A percentile compares a stretch with the other conserved stretches of the same genome.
phyloP scores from a whole-genome alignment of 2,113 vertebrate genomes.

The Heteronetta atricapilla region DNA sequence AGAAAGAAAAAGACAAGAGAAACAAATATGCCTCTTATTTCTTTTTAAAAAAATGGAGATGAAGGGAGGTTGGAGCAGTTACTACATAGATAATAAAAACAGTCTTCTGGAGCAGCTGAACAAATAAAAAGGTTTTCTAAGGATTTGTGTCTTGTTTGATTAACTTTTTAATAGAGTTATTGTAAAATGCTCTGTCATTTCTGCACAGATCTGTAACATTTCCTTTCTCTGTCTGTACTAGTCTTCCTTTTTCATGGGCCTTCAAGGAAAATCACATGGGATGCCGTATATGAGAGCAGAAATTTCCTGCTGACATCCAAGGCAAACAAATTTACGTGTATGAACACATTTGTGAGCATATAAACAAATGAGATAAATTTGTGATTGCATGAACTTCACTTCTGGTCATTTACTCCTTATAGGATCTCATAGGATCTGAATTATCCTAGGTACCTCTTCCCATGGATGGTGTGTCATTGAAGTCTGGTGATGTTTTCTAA shows the following conservation, averaged over 20 bases:
- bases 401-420: too few species aligned
- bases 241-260: neutral
- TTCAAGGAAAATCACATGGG: neutral
- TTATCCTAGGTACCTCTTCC: neutral
- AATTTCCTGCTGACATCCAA: neutral
- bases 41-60: neutral
- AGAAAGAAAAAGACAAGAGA: neutral
- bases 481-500: neutral
- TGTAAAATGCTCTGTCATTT: neutral
- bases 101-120: neutral
- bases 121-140: neutral
- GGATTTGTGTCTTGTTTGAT: neutral
- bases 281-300: neutral
- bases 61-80: neutral
- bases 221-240: neutral
- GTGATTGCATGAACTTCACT: neutral
- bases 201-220: neutral
- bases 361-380: neutral
- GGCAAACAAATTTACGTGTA: neutral
- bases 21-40: neutral
- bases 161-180: neutral
- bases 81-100: neutral
- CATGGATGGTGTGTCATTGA: accelerated
- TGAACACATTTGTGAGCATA: neutral
- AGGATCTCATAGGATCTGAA: neutral